Evolutionary conservation across 2,888 invertebrate species (phyloP), one percentile per base, ranked within the genome.

Genomic region (Eustalomyia histrio): DNA sequence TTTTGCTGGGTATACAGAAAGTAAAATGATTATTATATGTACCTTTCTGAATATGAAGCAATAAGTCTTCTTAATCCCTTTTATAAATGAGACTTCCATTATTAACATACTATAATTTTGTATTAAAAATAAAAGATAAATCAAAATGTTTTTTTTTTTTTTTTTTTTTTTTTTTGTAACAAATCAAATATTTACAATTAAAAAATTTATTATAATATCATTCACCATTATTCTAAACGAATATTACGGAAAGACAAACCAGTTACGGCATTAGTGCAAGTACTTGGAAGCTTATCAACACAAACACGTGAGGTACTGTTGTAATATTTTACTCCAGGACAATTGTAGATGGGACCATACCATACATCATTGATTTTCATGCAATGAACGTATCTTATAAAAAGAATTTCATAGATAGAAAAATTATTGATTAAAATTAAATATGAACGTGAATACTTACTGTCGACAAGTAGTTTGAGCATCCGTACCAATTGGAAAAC

Each of bases 331-430:
- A 35, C 17, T 0, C 76, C 73, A 4, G 76, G 80, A n/a, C 80
- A 81, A 43, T 74, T 74, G n/a, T 81, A 81, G 17, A 74, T 57
- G 2, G 80, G 80, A 10, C 80, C 80, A 71, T 81, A 81, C 80
- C 80, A 81, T 14, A 6, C 29, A 2, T 14, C 14, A 10, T 18
- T 53, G 4, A 72, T n/a, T 8, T 43, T 16, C 17, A 53, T 10
- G 12, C 82, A 82, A 14, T 47, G 61, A 6, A 82, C 17, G 52
- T 68, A 82, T 55, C 82, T n/a, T 82, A 39, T 5, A 18, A 14
- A 8, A 33, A 29, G 1, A 29, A 0, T 16, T 9, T 57, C 39
- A 17, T 12, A 16, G 0, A 21, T n/a, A n/a, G 4, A 39, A 7
- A 39, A n/a, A 47, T n/a, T 6, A n/a, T 10, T 12, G 1, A 39